Evolutionary conservation across 2,888 invertebrate genomes (phyloP).

Genomic region (Tolmerus cingulatus): DNA sequence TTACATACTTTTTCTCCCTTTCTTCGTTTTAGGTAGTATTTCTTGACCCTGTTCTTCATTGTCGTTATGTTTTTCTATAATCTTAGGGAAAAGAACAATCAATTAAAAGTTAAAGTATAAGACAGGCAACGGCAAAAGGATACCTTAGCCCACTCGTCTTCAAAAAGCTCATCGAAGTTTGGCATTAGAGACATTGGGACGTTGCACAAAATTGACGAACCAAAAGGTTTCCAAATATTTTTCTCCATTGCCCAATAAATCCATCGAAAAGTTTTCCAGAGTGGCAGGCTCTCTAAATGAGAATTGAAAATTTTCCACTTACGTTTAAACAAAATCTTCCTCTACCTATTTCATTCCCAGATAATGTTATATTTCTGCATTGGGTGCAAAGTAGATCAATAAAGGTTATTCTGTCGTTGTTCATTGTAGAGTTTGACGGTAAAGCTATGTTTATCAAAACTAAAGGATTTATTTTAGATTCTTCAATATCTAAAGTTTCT

Average conservation of each 20-base stretch:
- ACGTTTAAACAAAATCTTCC: background rate
- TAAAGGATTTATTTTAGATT: background rate
- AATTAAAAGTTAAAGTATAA: background rate
- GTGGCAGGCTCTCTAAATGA: slow-evolving; percentile 53
- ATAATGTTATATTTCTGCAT: background rate
- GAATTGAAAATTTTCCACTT: background rate
- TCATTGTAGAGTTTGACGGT: background rate
- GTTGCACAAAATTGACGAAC: background rate
- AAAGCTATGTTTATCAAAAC: background rate
- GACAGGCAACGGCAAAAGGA: background rate
- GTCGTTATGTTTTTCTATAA: background rate
- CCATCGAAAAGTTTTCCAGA: slow-evolving; percentile 65
- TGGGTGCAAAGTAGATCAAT: background rate
- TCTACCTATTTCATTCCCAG: background rate
- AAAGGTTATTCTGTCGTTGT: background rate
- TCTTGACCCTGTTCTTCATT: no score
- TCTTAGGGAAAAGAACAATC: background rate
- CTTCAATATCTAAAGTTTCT: background rate
- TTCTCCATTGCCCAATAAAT: slow-evolving; percentile 62
- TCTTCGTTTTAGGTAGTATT: background rate
- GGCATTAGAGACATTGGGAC: background rate
- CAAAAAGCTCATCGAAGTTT: background rate
- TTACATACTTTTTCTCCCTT: background rate
- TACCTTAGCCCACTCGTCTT: background rate
- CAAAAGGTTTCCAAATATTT: slow-evolving; percentile 52